Percentiles rank a stretch among this genome's conserved stretches.
Evolutionary conservation across 2,113 vertebrate species (phyloP).

Genomic region (Bungarus multicinctus): DNA sequence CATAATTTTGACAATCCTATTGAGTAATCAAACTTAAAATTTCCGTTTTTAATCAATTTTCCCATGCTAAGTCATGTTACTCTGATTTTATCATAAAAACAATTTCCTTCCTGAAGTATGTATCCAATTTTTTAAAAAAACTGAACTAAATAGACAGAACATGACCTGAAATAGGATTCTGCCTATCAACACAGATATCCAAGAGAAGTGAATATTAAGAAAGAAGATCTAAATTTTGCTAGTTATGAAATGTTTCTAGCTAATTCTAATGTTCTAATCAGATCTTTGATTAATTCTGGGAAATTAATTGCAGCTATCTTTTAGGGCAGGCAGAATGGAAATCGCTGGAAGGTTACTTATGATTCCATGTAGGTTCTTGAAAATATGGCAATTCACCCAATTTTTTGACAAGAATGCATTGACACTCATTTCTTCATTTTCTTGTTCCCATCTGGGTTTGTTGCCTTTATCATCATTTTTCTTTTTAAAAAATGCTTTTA

Average conservation of each 20-base stretch:
- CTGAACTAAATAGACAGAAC: background rate
- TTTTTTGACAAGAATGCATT: background rate
- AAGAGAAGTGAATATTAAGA: background rate
- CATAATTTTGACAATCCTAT: background rate
- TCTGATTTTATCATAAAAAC: background rate
- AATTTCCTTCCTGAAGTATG: background rate
- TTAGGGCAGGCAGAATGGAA: background rate
- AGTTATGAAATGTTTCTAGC: background rate
- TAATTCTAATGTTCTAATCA: background rate
- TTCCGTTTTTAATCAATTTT: conserved; percentile 8
- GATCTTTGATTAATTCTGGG: background rate
- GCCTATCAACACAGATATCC: background rate
- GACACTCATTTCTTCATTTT: background rate
- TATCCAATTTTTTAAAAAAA: conserved; percentile 1
- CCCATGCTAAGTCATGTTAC: background rate
- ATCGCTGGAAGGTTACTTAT: background rate
- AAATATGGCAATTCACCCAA: background rate
- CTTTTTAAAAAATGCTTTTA: background rate
- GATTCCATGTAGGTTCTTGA: background rate
- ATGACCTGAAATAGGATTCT: conserved; percentile 5
- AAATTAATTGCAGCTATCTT: background rate
- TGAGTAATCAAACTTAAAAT: background rate
- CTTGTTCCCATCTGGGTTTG: background rate
- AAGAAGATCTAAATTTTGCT: background rate
- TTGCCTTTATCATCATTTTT: background rate